Evolutionary conservation across 1,140 invertebrate species (phyloP).

Genomic region (Mizuhopecten yessoensis): DNA sequence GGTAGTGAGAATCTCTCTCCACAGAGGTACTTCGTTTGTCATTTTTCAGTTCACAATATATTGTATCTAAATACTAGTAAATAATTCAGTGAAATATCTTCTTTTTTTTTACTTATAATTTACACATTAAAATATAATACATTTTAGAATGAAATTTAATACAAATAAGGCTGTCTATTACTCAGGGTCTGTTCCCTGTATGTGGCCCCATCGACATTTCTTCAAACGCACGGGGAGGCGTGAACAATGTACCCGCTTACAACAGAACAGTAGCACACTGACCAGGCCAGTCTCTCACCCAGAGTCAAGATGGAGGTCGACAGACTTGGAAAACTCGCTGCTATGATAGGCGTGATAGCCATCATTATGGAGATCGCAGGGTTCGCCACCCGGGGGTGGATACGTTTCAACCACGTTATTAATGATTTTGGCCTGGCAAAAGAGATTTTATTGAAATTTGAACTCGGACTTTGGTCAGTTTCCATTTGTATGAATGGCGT

Average conservation of each 20-base stretch:
- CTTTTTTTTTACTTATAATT: too few relatives aligned
- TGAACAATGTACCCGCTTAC: not conserved
- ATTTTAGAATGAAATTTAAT: too few relatives aligned
- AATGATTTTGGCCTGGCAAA: not conserved
- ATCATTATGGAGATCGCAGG: not conserved
- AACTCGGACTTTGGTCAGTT: not conserved
- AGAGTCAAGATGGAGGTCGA: not conserved
- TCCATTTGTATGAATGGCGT: not conserved
- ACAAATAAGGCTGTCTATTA: too few relatives aligned
- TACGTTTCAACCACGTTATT: not conserved
- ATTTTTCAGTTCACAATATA: too few relatives aligned
- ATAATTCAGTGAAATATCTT: too few relatives aligned
- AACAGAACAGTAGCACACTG: not conserved
- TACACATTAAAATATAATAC: too few relatives aligned
- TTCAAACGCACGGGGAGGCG: not conserved
- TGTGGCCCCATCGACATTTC: too few relatives aligned
- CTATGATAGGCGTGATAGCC: not conserved
- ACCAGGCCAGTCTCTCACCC: not conserved
- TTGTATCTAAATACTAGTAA: too few relatives aligned
- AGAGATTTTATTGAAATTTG: not conserved
- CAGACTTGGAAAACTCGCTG: not conserved
- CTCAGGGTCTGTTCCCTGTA: too few relatives aligned
- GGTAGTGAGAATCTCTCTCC: too few relatives aligned
- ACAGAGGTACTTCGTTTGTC: too few relatives aligned
- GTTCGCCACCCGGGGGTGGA: not conserved